A percentile compares a stretch with the other conserved stretches of the same genome.
These are phyloP conservation scores for Odontomachus brunneus DNA, from an alignment of 1,140 invertebrate species.

Conservation along the genomic window DNA sequence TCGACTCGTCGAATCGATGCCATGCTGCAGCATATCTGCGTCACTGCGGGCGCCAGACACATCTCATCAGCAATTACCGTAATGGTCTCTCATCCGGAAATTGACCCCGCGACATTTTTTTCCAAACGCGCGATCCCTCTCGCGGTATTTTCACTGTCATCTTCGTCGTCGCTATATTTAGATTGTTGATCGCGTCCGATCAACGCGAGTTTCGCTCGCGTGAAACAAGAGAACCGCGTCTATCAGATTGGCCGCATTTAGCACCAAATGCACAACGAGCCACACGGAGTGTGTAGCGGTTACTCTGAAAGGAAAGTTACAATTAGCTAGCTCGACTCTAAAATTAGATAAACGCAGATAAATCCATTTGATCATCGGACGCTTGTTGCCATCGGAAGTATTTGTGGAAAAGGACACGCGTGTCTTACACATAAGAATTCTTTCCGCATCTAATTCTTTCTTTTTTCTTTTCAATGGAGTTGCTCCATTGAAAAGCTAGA, in stretches of 20 bases:
- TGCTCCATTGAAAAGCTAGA: too few species aligned
- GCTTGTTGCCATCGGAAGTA: neutral
- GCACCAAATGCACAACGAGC: neutral
- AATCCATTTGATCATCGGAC: neutral
- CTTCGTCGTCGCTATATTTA: neutral
- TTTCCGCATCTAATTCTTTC: neutral
- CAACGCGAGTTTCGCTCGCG: neutral
- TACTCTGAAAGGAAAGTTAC: neutral
- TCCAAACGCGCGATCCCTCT: neutral
- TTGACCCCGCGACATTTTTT: conserved; percentile 9
- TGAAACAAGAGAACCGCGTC: neutral
- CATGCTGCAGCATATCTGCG: conserved; percentile 53
- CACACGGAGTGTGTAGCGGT: too few species aligned
- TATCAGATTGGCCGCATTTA: neutral
- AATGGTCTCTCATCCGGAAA: conserved; percentile 14
- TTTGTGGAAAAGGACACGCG: neutral
- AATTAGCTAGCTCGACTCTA: neutral
- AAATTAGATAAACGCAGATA: neutral
- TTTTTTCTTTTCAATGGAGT: neutral
- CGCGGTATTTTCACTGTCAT: neutral
- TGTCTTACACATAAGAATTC: neutral
- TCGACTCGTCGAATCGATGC: conserved; percentile 44
- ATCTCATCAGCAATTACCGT: conserved; percentile 11
- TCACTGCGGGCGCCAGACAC: conserved; percentile 50
- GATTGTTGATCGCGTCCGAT: neutral